A percentile compares a stretch with the other conserved stretches of the same genome.
Conservation (phyloP, 2,113 vertebrate genomes). For the Dendrocopos noguchii region DNA sequence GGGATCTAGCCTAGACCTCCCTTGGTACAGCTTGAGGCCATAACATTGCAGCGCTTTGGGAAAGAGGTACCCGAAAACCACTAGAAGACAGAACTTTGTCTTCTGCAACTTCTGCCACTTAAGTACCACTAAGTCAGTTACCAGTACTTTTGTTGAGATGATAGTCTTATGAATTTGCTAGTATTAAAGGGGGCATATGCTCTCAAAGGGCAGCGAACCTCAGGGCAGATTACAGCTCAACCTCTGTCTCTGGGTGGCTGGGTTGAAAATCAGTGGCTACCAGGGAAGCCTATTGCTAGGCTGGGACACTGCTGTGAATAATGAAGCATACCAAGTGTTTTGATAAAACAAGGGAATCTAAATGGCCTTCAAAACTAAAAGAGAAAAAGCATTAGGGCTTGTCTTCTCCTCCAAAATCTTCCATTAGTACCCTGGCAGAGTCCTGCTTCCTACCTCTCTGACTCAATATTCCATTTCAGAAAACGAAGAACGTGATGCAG, state of each 20-base stretch:
- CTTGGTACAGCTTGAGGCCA: background rate
- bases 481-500: background rate
- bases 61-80: background rate
- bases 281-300: background rate
- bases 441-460: background rate
- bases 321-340: conserved; percentile 1
- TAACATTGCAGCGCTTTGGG: background rate
- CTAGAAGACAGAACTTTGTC: background rate
- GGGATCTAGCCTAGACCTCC: too few species aligned
- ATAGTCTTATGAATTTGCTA: background rate
- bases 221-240: conserved; percentile 42
- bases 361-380: background rate
- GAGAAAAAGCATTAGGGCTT: background rate
- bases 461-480: background rate
- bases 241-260: conserved; percentile 3
- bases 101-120: background rate
- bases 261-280: conserved; percentile 37
- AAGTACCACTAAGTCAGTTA: background rate
- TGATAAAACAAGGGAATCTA: conserved; percentile 41
- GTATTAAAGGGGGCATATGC: background rate
- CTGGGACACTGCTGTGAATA: background rate
- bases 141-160: background rate
- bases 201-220: conserved; percentile 5
- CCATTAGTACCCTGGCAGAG: background rate
- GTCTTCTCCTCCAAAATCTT: conserved; percentile 1